phyloP scores from a whole-genome alignment of 2,888 invertebrate genomes.

The Syrphus vitripennis region DNA sequence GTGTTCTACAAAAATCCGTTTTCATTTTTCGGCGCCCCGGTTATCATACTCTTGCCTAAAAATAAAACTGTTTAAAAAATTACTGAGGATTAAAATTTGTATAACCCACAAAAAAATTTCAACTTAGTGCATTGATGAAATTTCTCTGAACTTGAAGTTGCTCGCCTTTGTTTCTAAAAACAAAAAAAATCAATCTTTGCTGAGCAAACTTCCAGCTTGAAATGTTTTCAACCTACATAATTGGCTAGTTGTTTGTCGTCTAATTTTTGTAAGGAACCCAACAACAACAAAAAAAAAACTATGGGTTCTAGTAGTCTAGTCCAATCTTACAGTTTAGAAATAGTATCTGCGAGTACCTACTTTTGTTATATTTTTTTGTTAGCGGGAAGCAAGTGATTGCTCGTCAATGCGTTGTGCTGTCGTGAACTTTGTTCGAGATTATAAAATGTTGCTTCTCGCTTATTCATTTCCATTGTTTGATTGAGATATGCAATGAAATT shows the following conservation, averaged over 20 bases:
- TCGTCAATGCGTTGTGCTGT: conserved; percentile 1
- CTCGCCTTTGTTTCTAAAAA: neutral
- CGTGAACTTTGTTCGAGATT: conserved; percentile 35
- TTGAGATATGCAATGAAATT: neutral
- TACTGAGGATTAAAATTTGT: too few species aligned
- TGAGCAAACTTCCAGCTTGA: neutral
- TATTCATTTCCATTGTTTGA: conserved; percentile 9
- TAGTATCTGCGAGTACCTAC: neutral
- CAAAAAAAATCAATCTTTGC: neutral
- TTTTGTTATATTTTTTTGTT: neutral
- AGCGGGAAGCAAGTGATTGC: neutral
- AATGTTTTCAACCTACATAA: neutral
- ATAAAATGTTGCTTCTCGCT: neutral
- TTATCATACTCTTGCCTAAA: too few species aligned
- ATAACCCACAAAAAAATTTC: too few species aligned
- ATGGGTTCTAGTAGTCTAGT: neutral
- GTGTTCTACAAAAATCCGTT: too few species aligned
- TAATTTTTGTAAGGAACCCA: neutral
- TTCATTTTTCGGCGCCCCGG: too few species aligned
- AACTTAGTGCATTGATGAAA: neutral
- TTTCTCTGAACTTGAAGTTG: neutral
- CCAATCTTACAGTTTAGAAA: neutral
- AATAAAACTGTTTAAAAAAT: too few species aligned
- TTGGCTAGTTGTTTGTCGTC: neutral
- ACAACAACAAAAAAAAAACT: neutral